Conservation (phyloP, 35 echinoderm and acorn worm species). For the Strongylocentrotus purpuratus region DNA sequence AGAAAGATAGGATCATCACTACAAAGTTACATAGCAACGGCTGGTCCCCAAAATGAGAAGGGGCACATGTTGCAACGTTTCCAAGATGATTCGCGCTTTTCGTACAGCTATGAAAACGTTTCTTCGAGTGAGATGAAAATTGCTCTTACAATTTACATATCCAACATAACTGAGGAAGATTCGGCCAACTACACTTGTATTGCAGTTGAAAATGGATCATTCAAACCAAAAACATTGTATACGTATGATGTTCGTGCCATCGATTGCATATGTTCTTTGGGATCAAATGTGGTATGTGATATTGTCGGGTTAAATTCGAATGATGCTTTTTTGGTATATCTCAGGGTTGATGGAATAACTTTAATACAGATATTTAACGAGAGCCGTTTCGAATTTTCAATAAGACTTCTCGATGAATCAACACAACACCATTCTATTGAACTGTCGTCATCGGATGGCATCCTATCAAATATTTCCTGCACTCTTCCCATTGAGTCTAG, state of each 20-base stretch:
- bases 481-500: too few relatives aligned
- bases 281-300: background rate
- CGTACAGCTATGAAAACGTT: background rate
- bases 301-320: too few relatives aligned
- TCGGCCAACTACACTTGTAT: background rate
- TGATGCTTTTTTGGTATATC: too few relatives aligned
- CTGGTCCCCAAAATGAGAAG: background rate
- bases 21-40: background rate
- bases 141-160: background rate
- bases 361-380: too few relatives aligned
- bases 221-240: background rate
- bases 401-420: too few relatives aligned
- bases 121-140: background rate
- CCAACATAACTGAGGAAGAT: background rate
- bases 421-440: too few relatives aligned
- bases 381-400: too few relatives aligned
- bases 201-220: background rate
- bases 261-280: background rate
- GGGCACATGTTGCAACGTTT: background rate
- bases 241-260: background rate
- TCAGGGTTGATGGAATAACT: too few relatives aligned
- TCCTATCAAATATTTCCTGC: too few relatives aligned
- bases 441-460: too few relatives aligned
- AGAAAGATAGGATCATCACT: background rate
- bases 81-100: background rate